Conservation (phyloP, 2,888 invertebrate species). For the Melanostoma mellinum region DNA sequence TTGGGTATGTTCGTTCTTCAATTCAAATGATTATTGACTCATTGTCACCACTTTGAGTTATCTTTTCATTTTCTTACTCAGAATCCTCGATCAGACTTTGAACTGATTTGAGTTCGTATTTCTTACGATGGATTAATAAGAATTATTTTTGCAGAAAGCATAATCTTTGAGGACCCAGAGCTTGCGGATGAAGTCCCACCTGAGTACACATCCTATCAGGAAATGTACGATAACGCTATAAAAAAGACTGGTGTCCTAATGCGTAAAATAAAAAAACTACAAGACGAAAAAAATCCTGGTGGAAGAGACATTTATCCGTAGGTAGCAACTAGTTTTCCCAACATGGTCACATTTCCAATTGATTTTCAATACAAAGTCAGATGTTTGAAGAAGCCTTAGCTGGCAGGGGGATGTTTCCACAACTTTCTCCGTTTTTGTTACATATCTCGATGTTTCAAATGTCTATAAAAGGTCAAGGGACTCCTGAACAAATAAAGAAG, state of each 20-base stretch:
- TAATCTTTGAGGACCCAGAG: conserved; percentile 28
- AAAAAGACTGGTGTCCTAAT: conserved; percentile 82
- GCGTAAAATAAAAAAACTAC: conserved; percentile 86
- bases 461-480: conserved; percentile 91
- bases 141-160: too few species aligned
- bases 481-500: conserved; percentile 91
- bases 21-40: too few species aligned
- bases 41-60: too few species aligned
- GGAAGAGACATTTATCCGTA: conserved; percentile 58
- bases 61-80: too few species aligned
- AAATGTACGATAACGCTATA: conserved; percentile 51
- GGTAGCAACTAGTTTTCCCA: neutral
- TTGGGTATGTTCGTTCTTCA: conserved; percentile 73
- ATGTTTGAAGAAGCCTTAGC: neutral
- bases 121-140: conserved; percentile 69
- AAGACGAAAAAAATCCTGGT: conserved; percentile 84
- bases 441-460: conserved; percentile 96
- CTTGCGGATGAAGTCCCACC: conserved; percentile 22
- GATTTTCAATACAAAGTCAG: neutral
- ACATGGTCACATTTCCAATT: too few species aligned
- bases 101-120: neutral
- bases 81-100: neutral
- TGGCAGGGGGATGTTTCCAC: conserved; percentile 37
- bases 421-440: conserved; percentile 88
- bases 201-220: conserved; percentile 50